Conservation (phyloP, 2,888 invertebrate genomes). For the Eumacrocentrus americanus region DNA sequence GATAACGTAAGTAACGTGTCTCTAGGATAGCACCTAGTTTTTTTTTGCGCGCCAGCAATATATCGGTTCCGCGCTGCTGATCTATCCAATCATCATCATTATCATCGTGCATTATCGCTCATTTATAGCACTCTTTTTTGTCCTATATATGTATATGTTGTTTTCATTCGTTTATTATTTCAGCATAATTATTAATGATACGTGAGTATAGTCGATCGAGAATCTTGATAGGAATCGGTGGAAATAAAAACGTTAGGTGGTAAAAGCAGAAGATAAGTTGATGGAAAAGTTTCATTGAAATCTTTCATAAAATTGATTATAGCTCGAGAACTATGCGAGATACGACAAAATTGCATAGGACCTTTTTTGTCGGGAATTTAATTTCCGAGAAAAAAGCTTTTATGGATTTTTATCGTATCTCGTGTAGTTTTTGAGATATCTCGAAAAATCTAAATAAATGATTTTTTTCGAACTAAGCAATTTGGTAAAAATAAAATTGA, state of each 20-base stretch:
- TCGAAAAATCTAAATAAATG: too few species aligned
- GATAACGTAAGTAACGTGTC: conserved; percentile 17
- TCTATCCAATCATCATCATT: background rate
- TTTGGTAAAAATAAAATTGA: too few species aligned
- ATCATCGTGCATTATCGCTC: background rate
- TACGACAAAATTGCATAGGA: too few species aligned
- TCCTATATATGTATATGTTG: background rate
- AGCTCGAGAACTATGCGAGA: too few species aligned
- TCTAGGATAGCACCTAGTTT: conserved; percentile 19
- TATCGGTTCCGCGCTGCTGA: conserved; percentile 9
- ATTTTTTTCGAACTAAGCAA: too few species aligned
- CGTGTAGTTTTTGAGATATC: too few species aligned
- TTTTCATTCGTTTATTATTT: conserved; percentile 7
- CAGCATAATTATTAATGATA: conserved; percentile 4
- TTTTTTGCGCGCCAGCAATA: background rate
- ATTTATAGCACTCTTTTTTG: conserved; percentile 18
- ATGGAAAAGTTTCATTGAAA: background rate
- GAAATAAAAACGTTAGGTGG: too few species aligned
- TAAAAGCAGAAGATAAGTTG: background rate
- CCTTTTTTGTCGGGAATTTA: too few species aligned
- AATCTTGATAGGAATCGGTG: background rate
- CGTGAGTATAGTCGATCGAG: background rate
- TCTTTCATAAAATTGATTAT: background rate
- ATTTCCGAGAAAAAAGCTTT: too few species aligned
- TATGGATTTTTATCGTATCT: too few species aligned